Evolutionary conservation across 1,140 invertebrate genomes (phyloP).

Genomic region (Drosophila auraria): DNA sequence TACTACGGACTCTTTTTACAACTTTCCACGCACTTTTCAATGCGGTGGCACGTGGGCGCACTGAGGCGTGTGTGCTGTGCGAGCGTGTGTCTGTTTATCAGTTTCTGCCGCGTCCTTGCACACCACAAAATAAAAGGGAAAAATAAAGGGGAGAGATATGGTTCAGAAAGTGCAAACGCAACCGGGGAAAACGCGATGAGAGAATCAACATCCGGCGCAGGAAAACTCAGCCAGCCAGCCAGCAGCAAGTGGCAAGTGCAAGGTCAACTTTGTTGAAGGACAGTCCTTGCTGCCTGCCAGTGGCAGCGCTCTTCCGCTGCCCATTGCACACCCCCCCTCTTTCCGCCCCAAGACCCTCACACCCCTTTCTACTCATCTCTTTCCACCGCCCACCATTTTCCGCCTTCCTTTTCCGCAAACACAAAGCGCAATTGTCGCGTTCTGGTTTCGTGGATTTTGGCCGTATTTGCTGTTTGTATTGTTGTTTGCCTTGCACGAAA

Average conservation of each 20-base stretch:
- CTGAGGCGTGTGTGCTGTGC: conserved; percentile 43
- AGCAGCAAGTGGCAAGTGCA: conserved; percentile 82
- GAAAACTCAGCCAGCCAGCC: conserved; percentile 38
- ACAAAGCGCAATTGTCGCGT: conserved; percentile 53
- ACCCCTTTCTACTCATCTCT: not conserved
- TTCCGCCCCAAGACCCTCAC: not conserved
- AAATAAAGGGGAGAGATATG: conserved; percentile 22
- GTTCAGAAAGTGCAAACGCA: conserved; percentile 11
- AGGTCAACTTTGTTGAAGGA: conserved; percentile 82
- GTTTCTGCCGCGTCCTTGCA: conserved; percentile 74
- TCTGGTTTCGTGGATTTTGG: conserved; percentile 58
- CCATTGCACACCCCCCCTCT: conserved; percentile 7
- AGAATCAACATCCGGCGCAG: conserved; percentile 75
- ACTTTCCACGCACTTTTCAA: conserved; percentile 74
- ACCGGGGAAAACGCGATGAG: conserved; percentile 52
- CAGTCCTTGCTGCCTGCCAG: conserved; percentile 54
- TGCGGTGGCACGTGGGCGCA: conserved; percentile 76
- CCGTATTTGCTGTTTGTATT: conserved; percentile 60
- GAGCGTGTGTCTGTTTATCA: conserved; percentile 65
- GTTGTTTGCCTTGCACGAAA: conserved; percentile 32
- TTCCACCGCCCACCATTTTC: not conserved
- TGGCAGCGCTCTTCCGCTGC: conserved; percentile 25
- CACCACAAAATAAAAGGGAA: conserved; percentile 24
- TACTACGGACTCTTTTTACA: conserved; percentile 3
- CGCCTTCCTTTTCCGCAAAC: conserved; percentile 28